Evolutionary conservation across 2,888 invertebrate species (phyloP).

Genomic region (Caenorhabditis sp.): DNA sequence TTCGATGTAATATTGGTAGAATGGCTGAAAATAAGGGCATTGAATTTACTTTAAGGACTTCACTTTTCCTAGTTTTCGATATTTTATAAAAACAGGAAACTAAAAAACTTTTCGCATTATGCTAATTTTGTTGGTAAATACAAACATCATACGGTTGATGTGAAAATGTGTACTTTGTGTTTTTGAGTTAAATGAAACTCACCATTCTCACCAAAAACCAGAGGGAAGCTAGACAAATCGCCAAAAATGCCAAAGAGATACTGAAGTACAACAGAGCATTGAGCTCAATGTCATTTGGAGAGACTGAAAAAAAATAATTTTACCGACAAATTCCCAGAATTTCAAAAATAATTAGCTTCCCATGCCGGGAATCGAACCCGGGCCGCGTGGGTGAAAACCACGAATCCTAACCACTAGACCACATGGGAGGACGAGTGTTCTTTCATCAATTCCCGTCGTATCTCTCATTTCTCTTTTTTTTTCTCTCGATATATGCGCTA

Average conservation of each 20-base stretch:
- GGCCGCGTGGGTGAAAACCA: not conserved
- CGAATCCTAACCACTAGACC: not conserved
- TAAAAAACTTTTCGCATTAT: too few relatives aligned
- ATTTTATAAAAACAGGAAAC: too few relatives aligned
- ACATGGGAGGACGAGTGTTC: not conserved
- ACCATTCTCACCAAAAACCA: constrained; percentile 91
- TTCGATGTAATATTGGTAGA: constrained; percentile 47
- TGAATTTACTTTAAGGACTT: too few relatives aligned
- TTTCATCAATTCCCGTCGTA: not conserved
- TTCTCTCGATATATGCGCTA: too few relatives aligned
- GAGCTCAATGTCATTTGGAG: constrained; percentile 48
- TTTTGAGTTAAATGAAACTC: too few relatives aligned
- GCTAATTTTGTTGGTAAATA: too few relatives aligned
- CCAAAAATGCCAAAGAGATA: constrained; percentile 87
- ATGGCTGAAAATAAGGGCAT: constrained; percentile 52
- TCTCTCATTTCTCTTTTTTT: not conserved
- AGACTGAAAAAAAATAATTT: constrained; percentile 39
- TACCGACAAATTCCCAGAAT: too few relatives aligned
- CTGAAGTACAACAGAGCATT: constrained; percentile 97
- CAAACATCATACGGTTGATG: too few relatives aligned
- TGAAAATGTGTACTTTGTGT: too few relatives aligned
- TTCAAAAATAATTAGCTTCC: constrained; percentile 15
- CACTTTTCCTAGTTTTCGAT: too few relatives aligned
- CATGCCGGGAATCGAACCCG: not conserved
- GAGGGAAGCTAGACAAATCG: constrained; percentile 93